A percentile compares a stretch with the other conserved stretches of the same genome.
phyloP scores from a whole-genome alignment of 2,888 invertebrate species.

The Microctonus brassicae region DNA sequence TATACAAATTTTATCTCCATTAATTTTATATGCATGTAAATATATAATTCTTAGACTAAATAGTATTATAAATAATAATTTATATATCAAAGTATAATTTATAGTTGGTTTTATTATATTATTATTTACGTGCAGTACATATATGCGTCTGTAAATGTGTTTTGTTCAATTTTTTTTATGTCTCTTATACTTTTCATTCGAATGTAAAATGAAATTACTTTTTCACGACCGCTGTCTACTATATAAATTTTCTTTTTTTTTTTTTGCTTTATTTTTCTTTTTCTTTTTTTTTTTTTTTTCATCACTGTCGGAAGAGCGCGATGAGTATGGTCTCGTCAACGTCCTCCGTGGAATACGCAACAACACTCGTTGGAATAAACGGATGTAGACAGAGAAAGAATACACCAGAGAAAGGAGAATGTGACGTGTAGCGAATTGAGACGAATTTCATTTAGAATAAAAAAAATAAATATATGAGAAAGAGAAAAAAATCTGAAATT shows the following conservation, averaged over 20 bases:
- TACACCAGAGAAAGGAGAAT: too few species aligned
- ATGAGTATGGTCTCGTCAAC: background rate
- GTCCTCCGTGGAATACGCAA: background rate
- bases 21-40: background rate
- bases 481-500: background rate
- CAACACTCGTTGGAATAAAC: background rate
- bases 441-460: background rate
- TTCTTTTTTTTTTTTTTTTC: background rate
- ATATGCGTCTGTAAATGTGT: background rate
- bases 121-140: too few species aligned
- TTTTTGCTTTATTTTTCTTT: background rate
- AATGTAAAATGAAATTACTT: constrained; percentile 24
- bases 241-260: background rate
- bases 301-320: background rate
- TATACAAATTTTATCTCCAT: background rate
- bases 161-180: constrained; percentile 12
- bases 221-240: constrained; percentile 21
- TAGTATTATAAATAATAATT: too few species aligned
- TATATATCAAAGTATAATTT: too few species aligned
- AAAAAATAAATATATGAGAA: background rate
- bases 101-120: too few species aligned
- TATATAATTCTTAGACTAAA: too few species aligned
- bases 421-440: background rate
- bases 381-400: background rate
- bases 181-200: background rate